These are phyloP conservation scores for Silvanus unidentatus DNA, from an alignment of 2,888 invertebrate genomes.

Conservation along the genomic window DNA sequence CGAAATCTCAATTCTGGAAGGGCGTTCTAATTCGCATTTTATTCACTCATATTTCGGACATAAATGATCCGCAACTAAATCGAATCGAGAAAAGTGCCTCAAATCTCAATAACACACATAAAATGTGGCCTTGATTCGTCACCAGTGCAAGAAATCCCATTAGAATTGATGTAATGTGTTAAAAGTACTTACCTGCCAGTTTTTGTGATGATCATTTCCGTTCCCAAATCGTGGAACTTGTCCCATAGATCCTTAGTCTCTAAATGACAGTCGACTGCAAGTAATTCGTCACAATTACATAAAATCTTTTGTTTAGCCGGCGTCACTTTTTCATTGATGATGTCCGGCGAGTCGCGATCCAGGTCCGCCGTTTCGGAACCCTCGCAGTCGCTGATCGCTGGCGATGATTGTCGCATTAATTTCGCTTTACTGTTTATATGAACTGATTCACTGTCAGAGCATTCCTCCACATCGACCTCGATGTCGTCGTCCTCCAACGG, in stretches of 20 bases:
- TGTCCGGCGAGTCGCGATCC: constrained; percentile 42
- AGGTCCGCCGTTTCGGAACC: constrained; percentile 41
- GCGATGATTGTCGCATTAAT: constrained; percentile 31
- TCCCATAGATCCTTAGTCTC: constrained; percentile 80
- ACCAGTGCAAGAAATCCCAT: too few species aligned
- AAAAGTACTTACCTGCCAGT: constrained; percentile 61
- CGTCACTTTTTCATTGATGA: constrained; percentile 33
- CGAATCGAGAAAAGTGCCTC: too few species aligned
- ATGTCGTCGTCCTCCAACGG: constrained; percentile 50
- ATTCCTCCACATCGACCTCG: constrained; percentile 57
- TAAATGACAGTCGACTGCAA: constrained; percentile 63
- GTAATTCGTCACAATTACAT: constrained; percentile 61
- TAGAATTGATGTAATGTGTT: too few species aligned
- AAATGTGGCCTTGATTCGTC: too few species aligned
- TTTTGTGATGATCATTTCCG: constrained; percentile 83
- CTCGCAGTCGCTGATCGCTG: constrained; percentile 39
- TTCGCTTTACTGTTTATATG: constrained; percentile 27
- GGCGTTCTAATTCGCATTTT: not conserved
- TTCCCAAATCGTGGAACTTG: constrained; percentile 71
- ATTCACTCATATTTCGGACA: too few species aligned
- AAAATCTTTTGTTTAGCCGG: constrained; percentile 46
- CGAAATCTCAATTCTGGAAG: constrained; percentile 2
- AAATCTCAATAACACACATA: too few species aligned
- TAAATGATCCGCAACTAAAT: too few species aligned
- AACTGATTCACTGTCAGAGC: constrained; percentile 51